These are phyloP conservation scores for Tetraneura akinire DNA, from an alignment of 1,140 invertebrate genomes.

Conservation along the genomic window DNA sequence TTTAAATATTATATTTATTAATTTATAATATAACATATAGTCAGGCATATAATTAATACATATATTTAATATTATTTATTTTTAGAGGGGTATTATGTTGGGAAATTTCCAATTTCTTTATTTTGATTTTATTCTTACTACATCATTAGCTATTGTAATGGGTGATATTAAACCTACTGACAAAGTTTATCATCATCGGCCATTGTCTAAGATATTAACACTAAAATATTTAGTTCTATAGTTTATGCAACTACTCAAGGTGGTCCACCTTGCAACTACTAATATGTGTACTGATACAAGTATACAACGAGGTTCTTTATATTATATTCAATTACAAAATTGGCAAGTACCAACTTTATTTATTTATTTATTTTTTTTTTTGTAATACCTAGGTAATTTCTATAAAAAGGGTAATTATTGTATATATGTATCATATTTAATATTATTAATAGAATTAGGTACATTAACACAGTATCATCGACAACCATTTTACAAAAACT, in stretches of 20 bases:
- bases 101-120: slow-evolving; percentile 81
- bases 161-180: slow-evolving; percentile 63
- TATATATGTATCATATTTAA: too few relatives aligned
- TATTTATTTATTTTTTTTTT: too few relatives aligned
- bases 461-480: too few relatives aligned
- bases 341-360: slow-evolving; percentile 58
- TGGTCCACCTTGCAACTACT: too few relatives aligned
- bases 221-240: slow-evolving; percentile 65
- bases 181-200: slow-evolving; percentile 56
- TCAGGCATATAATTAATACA: too few relatives aligned
- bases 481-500: slow-evolving; percentile 70
- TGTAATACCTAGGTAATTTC: too few relatives aligned
- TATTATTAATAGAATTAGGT: too few relatives aligned
- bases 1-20: too few relatives aligned
- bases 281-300: slow-evolving; percentile 59
- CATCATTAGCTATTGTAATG: slow-evolving; percentile 75
- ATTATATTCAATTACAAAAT: slow-evolving; percentile 60
- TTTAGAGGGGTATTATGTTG: slow-evolving; percentile 60
- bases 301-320: slow-evolving; percentile 62
- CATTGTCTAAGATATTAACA: slow-evolving; percentile 58
- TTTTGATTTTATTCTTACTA: slow-evolving; percentile 81
- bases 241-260: slow-evolving; percentile 63
- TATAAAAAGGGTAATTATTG: too few relatives aligned
- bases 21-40: too few relatives aligned
- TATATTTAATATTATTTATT: too few relatives aligned